Conservation (phyloP, 1,140 invertebrate genomes). For the Dreissena rostriformis region DNA sequence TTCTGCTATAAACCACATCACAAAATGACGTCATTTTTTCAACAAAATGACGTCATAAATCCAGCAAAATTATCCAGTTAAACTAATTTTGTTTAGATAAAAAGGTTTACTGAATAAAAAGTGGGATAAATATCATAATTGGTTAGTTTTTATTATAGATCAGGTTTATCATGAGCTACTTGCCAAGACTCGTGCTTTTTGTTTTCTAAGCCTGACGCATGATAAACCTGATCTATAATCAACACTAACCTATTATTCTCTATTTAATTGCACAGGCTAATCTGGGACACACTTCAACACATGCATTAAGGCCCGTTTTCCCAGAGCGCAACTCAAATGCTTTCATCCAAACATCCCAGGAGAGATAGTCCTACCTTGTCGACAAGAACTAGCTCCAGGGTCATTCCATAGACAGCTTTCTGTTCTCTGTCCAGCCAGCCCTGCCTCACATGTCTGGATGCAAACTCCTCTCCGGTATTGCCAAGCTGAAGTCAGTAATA, state of each 20-base stretch:
- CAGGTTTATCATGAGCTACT: too few species aligned
- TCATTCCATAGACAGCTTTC: conserved; percentile 65
- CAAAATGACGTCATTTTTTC: too few species aligned
- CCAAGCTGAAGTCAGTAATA: conserved; percentile 20
- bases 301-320: not conserved
- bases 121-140: too few species aligned
- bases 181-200: too few species aligned
- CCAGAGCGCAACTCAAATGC: not conserved
- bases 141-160: too few species aligned
- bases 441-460: not conserved
- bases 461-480: conserved; percentile 27
- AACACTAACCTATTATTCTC: not conserved
- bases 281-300: not conserved
- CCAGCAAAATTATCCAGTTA: too few species aligned
- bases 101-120: too few species aligned
- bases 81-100: too few species aligned
- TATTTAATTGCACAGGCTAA: not conserved
- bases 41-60: too few species aligned
- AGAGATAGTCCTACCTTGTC: conserved; percentile 58
- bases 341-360: not conserved
- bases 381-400: conserved; percentile 62
- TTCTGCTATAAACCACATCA: too few species aligned
- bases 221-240: too few species aligned
- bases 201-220: too few species aligned
- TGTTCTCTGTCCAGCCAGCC: conserved; percentile 10